phyloP scores from a whole-genome alignment of 2,888 invertebrate species.

The Halocaridina rubra region DNA sequence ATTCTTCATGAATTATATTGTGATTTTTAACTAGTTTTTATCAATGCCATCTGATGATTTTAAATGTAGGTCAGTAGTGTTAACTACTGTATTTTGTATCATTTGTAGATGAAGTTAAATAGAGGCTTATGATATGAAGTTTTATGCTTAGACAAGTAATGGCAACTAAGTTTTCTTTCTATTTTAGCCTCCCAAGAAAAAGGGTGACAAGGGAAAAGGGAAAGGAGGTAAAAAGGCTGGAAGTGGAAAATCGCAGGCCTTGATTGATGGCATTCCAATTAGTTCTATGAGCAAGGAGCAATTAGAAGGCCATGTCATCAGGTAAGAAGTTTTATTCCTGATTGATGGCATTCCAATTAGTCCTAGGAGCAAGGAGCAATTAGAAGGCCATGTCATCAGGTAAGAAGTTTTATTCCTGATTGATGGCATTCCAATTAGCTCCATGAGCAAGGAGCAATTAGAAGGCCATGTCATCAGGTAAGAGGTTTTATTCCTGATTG shows the following conservation, averaged over 20 bases:
- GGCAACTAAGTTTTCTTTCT: not conserved
- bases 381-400: slow-evolving; percentile 82
- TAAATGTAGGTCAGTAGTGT: not conserved
- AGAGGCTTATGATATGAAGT: not conserved
- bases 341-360: slow-evolving; percentile 87
- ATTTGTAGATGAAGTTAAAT: not conserved
- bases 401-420: slow-evolving; percentile 41
- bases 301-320: slow-evolving; percentile 83
- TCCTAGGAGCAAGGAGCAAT: slow-evolving; percentile 91
- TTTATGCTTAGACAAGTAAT: too few species aligned
- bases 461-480: slow-evolving; percentile 80
- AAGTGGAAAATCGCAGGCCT: slow-evolving; percentile 55
- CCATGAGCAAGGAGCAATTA: slow-evolving; percentile 92
- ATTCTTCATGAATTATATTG: too few species aligned
- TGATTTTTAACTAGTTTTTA: too few species aligned
- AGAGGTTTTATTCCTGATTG: slow-evolving; percentile 42
- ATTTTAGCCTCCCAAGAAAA: slow-evolving; percentile 65
- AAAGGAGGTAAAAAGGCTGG: slow-evolving; percentile 64
- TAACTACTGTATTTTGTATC: not conserved
- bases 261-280: slow-evolving; percentile 84
- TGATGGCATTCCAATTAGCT: slow-evolving; percentile 88
- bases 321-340: slow-evolving; percentile 30
- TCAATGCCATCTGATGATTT: not conserved
- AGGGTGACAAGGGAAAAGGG: slow-evolving; percentile 65
- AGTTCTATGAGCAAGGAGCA: slow-evolving; percentile 93